Evolutionary conservation across 2,113 vertebrate species (phyloP).

Genomic region (Hippocampus abdominalis): DNA sequence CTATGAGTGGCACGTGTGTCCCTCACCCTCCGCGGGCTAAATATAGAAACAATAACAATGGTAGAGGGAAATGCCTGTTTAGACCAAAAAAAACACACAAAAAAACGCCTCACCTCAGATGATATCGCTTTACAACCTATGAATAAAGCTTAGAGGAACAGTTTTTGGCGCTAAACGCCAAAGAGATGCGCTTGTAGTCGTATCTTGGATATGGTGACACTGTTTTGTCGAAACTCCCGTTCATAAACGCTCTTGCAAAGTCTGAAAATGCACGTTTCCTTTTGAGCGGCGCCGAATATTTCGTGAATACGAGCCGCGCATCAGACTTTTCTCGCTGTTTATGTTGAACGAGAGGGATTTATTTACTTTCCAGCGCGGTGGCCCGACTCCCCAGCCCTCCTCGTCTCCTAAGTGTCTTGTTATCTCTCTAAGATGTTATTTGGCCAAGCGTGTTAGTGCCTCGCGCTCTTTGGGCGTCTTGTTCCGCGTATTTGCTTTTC

Average conservation of each 20-base stretch:
- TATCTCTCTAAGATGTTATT: slow-evolving; percentile 61
- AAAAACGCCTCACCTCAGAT: slow-evolving; percentile 35
- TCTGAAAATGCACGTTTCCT: neutral
- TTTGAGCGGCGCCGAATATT: neutral
- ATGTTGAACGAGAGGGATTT: slow-evolving; percentile 38
- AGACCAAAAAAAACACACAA: slow-evolving; percentile 25
- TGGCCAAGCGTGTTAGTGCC: slow-evolving; percentile 38
- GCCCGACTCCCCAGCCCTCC: slow-evolving; percentile 37
- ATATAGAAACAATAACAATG: slow-evolving; percentile 66
- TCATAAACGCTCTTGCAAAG: neutral
- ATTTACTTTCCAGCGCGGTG: slow-evolving; percentile 45
- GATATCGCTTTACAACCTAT: slow-evolving; percentile 54
- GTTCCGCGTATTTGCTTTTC: slow-evolving; percentile 70
- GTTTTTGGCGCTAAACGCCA: slow-evolving; percentile 28
- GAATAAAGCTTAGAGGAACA: slow-evolving; percentile 46
- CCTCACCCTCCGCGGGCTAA: slow-evolving; percentile 47
- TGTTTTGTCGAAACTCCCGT: neutral
- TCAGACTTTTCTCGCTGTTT: slow-evolving; percentile 27
- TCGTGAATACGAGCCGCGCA: slow-evolving; percentile 5
- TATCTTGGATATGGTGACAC: neutral
- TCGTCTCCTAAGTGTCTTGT: slow-evolving; percentile 56
- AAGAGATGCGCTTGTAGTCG: slow-evolving; percentile 14
- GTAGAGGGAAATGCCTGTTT: slow-evolving; percentile 38
- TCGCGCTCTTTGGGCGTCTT: slow-evolving; percentile 62
- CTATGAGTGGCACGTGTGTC: slow-evolving; percentile 58